A percentile compares a stretch with the other conserved stretches of the same genome.
Conservation (phyloP, 1,140 invertebrate species). For the Penaeus chinensis region DNA sequence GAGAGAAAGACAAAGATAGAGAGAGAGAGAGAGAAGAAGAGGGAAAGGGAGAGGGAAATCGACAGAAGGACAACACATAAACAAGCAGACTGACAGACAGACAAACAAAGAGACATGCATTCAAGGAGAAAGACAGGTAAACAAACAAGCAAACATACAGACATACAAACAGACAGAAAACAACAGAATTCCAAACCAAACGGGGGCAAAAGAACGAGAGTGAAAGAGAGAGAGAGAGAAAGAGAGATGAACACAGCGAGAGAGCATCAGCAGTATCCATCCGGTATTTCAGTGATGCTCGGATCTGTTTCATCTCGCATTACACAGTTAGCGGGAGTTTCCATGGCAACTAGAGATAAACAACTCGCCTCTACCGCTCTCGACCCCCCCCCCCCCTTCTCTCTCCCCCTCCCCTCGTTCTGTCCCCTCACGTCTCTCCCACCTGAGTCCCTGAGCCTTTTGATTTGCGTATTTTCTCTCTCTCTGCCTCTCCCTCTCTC, state of each 20-base stretch:
- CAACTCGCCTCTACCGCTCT: slow-evolving; percentile 35
- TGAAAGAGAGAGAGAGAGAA: not conserved
- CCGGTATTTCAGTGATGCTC: slow-evolving; percentile 4
- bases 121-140: not conserved
- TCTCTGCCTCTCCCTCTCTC: too few species aligned
- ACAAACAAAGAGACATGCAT: too few species aligned
- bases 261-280: not conserved
- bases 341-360: slow-evolving; percentile 22
- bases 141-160: not conserved
- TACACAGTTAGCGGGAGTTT: not conserved
- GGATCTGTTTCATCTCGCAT: slow-evolving; percentile 18
- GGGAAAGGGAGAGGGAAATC: not conserved
- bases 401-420: not conserved
- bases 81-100: too few species aligned
- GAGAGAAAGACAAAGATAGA: not conserved
- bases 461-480: too few species aligned
- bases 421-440: not conserved
- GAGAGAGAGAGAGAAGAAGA: slow-evolving; percentile 8
- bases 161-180: not conserved
- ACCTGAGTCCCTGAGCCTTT: too few species aligned
- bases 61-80: not conserved
- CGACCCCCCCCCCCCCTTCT: not conserved
- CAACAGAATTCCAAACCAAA: too few species aligned
- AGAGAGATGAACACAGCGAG: not conserved
- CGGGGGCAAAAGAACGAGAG: not conserved